phyloP scores from a whole-genome alignment of 2,797 vertebrate genomes.

The Pelochelys cantorii region DNA sequence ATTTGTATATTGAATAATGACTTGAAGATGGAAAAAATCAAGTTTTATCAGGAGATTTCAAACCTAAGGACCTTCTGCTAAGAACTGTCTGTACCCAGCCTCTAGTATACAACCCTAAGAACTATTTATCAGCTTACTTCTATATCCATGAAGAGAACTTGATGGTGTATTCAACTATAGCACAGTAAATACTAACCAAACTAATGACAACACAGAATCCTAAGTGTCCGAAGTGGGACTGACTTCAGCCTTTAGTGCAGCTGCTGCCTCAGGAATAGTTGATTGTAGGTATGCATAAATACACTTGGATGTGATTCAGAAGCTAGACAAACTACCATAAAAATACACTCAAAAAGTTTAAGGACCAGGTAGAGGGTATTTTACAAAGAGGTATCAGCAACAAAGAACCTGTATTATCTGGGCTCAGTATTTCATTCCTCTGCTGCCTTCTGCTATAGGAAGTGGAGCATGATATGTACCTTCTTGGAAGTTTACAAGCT shows the following conservation, averaged over 20 bases:
- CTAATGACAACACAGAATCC: too few relatives aligned
- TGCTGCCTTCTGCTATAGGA: too few relatives aligned
- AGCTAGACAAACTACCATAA: background rate
- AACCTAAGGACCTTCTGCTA: background rate
- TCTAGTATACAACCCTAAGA: background rate
- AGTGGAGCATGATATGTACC: too few relatives aligned
- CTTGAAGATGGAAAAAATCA: background rate
- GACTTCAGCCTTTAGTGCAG: background rate
- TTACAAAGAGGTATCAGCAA: background rate
- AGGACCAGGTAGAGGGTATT: background rate
- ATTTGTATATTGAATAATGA: background rate
- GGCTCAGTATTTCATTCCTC: background rate
- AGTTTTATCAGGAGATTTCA: background rate
- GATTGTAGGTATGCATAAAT: accelerated
- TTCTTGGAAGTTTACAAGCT: too few relatives aligned
- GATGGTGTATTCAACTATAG: background rate
- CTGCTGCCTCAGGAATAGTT: accelerated
- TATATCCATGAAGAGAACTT: accelerated
- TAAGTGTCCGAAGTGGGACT: background rate
- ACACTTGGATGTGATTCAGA: background rate
- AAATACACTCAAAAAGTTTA: background rate
- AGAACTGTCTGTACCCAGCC: background rate
- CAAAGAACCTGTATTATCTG: background rate
- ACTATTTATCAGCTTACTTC: background rate
- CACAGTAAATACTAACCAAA: background rate